These are phyloP conservation scores for Umimayanthus kanabou DNA, from an alignment of 92 coral and sea anemone genomes.

Conservation along the genomic window DNA sequence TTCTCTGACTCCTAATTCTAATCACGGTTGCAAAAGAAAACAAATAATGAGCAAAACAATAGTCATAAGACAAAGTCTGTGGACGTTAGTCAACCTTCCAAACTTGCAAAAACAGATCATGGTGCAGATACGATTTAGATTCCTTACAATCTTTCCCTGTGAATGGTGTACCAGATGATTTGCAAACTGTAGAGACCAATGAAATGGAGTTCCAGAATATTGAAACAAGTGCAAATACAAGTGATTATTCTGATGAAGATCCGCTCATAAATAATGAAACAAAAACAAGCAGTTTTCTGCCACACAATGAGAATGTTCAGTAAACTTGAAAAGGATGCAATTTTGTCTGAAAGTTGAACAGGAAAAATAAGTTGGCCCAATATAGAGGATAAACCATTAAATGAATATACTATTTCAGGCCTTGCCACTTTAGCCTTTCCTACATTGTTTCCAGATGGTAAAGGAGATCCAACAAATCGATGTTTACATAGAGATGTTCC, in stretches of 20 bases:
- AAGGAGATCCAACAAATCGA: slow-evolving; percentile 28
- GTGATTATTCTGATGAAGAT: slow-evolving; percentile 39
- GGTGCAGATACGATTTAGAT: slow-evolving; percentile 29
- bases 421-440: slow-evolving; percentile 29
- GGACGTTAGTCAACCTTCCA: too few species aligned
- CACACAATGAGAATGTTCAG: slow-evolving; percentile 14
- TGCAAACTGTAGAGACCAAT: slow-evolving; percentile 44
- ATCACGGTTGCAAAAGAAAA: too few species aligned
- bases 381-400: slow-evolving; percentile 4
- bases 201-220: slow-evolving; percentile 36
- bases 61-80: background rate
- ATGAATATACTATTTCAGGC: too few species aligned
- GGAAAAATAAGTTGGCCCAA: slow-evolving; percentile 4
- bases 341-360: slow-evolving; percentile 6
- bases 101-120: too few species aligned
- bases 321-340: slow-evolving; percentile 18
- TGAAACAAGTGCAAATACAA: slow-evolving; percentile 32
- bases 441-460: slow-evolving; percentile 25
- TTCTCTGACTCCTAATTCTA: too few species aligned
- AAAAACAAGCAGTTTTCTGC: slow-evolving; percentile 31
- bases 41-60: background rate
- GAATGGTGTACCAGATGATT: slow-evolving; percentile 48
- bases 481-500: slow-evolving; percentile 20
- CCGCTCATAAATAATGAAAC: slow-evolving; percentile 1
- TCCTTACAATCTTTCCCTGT: slow-evolving; percentile 39